Evolutionary conservation across 2,888 invertebrate species (phyloP).

Genomic region (Nowickia ferox): DNA sequence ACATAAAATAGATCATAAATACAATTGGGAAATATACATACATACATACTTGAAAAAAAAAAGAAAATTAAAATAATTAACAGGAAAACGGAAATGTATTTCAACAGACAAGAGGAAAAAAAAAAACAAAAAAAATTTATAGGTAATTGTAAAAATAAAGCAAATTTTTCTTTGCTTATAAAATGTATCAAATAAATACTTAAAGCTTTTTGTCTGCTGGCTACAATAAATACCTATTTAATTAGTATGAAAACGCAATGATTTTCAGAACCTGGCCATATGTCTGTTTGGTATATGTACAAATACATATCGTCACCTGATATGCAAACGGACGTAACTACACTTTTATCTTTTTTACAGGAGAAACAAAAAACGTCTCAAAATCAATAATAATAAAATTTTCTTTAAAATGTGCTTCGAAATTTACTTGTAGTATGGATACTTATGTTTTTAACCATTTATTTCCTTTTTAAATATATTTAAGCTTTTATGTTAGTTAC

Average conservation of each 20-base stretch:
- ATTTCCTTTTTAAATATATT: no score
- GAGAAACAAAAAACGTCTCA: no score
- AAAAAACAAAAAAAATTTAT: background rate
- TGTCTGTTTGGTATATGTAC: no score
- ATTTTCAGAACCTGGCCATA: no score
- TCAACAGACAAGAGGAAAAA: conserved; percentile 32
- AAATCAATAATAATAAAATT: no score
- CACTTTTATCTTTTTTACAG: no score
- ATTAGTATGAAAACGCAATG: background rate
- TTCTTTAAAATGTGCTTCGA: no score
- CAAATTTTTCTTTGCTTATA: conserved; percentile 8
- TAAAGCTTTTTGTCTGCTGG: background rate
- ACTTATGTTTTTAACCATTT: no score
- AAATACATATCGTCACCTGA: no score
- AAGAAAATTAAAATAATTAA: conserved; percentile 35
- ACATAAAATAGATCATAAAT: conserved; percentile 9
- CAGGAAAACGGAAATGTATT: conserved; percentile 63
- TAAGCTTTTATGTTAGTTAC: no score
- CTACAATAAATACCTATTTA: background rate
- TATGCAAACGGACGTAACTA: no score
- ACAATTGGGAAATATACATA: conserved; percentile 21
- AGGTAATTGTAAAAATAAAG: background rate
- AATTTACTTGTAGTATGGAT: no score
- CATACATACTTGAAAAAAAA: background rate
- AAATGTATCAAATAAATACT: conserved; percentile 3